Conservation (phyloP, 2,797 vertebrate species). For the Epinephelus coioides region DNA sequence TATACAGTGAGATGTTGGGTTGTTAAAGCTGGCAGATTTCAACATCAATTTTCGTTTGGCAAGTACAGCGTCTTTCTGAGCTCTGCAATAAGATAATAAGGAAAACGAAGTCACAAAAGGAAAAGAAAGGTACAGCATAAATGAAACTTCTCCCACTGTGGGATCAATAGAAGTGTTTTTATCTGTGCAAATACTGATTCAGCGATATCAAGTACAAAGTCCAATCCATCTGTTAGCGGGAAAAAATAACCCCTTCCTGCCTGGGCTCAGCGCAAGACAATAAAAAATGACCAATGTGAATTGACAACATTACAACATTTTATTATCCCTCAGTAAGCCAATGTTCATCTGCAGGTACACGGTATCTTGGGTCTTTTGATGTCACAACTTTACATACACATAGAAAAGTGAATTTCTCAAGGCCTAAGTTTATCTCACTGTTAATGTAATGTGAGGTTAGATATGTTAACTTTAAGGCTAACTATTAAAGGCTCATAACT, state of each 20-base stretch:
- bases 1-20: too few species aligned
- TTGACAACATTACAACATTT: background rate
- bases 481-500: background rate
- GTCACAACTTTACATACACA: too few species aligned
- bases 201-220: slow-evolving; percentile 36
- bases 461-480: background rate
- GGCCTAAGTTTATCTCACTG: background rate
- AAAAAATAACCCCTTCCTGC: slow-evolving; percentile 7
- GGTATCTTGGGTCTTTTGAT: too few species aligned
- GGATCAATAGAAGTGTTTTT: slow-evolving; percentile 13
- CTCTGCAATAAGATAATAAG: background rate
- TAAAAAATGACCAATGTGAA: slow-evolving; percentile 7
- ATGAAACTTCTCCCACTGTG: background rate
- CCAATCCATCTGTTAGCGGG: background rate
- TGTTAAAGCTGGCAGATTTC: background rate
- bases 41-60: background rate
- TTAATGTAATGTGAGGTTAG: background rate
- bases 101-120: background rate
- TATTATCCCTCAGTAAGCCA: background rate
- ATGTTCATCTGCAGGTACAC: too few species aligned
- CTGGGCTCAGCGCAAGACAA: background rate
- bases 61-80: background rate
- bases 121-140: background rate
- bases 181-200: slow-evolving; percentile 38
- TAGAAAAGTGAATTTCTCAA: background rate